Base-by-base conservation (phyloP, 2,113 vertebrate genomes). In the Ictalurus furcatus region DNA sequence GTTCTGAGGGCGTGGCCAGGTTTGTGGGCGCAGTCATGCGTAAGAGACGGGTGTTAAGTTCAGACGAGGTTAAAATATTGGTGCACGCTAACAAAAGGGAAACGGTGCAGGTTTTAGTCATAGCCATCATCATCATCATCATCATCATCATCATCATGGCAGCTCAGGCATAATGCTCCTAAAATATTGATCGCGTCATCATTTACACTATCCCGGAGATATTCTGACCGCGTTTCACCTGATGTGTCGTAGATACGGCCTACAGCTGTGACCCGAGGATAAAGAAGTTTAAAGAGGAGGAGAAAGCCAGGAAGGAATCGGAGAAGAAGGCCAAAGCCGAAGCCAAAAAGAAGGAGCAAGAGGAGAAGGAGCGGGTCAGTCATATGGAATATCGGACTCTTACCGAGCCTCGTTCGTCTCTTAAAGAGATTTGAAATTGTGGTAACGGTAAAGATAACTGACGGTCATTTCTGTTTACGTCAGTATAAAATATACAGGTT, bases 231-330 rank as follows among this genome's bases (percentile, higher is more conserved):
- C 6, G 16, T n/a, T 13, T 67, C 5, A 37, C 25, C 8, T 58
- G 82, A 71, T 91, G 67, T 91, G 88, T 92, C 61, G 28, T 93
- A 99, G 98, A 99, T 91, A 97, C 96, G 14, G 98, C 98, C 25
- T 99, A 99, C 92, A 97, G 96, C 91, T 97, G 96, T 90, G 98
- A 99, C 93, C 98, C 98, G 67, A 96, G 98, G 90, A 99, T 99
- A 95, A 99, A 98, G 94, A 99, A 97, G 92, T 99, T 99, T 92
- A 99, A 99, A 91, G 98, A 99, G 58, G 98, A 99, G 84, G 98
- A 99, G 94, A 99, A 98, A 58, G 97, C 97, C 89, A 97, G 98
- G 93, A 99, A 99, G 94, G 98, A 99, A 94, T 97, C 97, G 54
- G 98, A 99, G 95, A 99, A 99, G 94, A 99, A 98, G 92, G 98